A percentile compares a stretch with the other conserved stretches of the same genome.
Conservation (phyloP, 1,140 invertebrate genomes). For the Neotoxoptera formosana region DNA sequence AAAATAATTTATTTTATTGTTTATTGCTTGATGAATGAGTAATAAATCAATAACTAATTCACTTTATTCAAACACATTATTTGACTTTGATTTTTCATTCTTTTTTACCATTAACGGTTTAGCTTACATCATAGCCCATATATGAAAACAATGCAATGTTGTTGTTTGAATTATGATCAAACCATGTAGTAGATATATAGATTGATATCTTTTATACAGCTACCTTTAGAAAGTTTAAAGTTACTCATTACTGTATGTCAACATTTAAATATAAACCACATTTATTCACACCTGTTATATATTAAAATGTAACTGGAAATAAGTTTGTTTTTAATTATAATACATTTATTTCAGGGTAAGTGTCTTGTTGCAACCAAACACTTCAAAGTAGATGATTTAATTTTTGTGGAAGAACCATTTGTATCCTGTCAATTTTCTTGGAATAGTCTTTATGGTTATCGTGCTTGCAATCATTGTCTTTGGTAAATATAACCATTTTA, state of each 20-base stretch:
- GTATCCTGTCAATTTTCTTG: constrained; percentile 92
- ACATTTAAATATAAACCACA: background rate
- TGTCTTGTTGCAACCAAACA: constrained; percentile 79
- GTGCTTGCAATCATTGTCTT: constrained; percentile 91
- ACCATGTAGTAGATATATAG: background rate
- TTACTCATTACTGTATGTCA: background rate
- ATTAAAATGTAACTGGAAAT: background rate
- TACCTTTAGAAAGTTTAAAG: background rate
- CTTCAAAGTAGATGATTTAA: constrained; percentile 78
- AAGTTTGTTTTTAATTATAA: background rate
- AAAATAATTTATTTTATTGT: background rate
- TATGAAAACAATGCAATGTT: background rate
- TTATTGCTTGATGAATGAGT: background rate
- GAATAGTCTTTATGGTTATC: constrained; percentile 89
- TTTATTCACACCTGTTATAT: background rate
- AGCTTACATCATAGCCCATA: too few species aligned
- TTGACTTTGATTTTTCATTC: background rate
- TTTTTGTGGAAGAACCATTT: constrained; percentile 88
- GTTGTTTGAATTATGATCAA: background rate
- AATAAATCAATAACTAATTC: background rate
- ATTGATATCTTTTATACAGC: background rate
- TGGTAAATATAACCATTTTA: constrained; percentile 65
- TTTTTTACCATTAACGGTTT: background rate
- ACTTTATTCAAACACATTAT: too few species aligned
- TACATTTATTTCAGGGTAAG: constrained; percentile 75